Base-by-base conservation (phyloP, 30 jellyfish, hydroid and myxozoan species). In the Turritopsis rubra region DNA sequence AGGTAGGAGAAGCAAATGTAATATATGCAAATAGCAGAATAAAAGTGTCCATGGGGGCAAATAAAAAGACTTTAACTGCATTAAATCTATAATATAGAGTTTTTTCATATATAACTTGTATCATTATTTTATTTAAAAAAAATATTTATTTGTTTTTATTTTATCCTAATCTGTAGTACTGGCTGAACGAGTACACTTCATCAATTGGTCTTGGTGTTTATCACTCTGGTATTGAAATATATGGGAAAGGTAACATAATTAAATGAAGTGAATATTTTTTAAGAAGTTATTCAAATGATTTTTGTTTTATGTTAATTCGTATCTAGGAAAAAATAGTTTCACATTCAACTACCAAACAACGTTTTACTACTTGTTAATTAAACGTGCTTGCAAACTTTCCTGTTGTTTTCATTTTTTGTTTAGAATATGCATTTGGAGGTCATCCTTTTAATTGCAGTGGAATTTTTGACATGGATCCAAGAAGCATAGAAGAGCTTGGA, bases 381-480 rank as follows among this genome's bases (percentile, higher is more conserved):
- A n/a, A n/a, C n/a, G n/a, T n/a, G n/a, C n/a, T n/a, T n/a, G n/a
- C n/a, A n/a, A n/a, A n/a, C n/a, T n/a, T n/a, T n/a, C n/a, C n/a
- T n/a, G n/a, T 20, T 24, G 16, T 20, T 53, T 60, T 65, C 21
- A 19, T 65, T 81, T 23, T 26, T 27, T 65, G 65, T 65, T 4
- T 76, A 93, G 99, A 93, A 71, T 88, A 81, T 88, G 99, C 99
- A 0, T 93, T 76, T 93, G 99, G 96, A 29, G 99, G 99, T 27
- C 99, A 93, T 71, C 99, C 99, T 8, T 93, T 88, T 85, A 94
- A 91, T 18, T 85, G 86, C 76, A 93, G 97, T 70, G 99, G 99
- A 1, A 93, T 93, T 1, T 88, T 93, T 79, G 99, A 93, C 28
- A 93, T 88, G 96, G 89, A 85, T 75, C 99, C 99, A 0, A 88